Evolutionary conservation across 2,797 vertebrate genomes (phyloP).

Genomic region (Avahi laniger): DNA sequence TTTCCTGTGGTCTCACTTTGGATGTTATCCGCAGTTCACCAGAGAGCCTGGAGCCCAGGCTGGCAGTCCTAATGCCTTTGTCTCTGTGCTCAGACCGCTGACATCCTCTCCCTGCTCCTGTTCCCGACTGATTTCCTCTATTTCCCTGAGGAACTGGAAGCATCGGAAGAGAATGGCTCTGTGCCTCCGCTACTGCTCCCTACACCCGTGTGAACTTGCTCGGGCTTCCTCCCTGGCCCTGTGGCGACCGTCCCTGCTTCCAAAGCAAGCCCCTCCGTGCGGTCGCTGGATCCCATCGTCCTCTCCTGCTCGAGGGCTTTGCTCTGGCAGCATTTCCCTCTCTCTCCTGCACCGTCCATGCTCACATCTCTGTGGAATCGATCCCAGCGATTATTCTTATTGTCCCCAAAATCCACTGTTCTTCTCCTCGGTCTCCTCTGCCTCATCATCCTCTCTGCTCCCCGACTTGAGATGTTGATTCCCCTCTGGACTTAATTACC

Average conservation of each 20-base stretch:
- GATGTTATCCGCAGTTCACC: background rate
- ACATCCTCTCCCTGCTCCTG: background rate
- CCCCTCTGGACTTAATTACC: background rate
- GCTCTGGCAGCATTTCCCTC: background rate
- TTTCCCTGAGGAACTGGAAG: background rate
- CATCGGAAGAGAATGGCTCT: background rate
- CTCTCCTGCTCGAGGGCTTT: background rate
- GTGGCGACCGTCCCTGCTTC: background rate
- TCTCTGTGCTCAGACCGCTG: background rate
- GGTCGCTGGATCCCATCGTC: background rate
- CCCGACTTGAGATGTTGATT: background rate
- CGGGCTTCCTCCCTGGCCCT: background rate
- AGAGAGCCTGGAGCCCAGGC: background rate
- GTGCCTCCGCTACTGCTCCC: background rate
- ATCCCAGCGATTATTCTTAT: background rate
- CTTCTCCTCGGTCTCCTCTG: background rate
- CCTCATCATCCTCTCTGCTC: background rate
- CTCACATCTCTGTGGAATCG: background rate
- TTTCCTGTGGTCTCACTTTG: background rate
- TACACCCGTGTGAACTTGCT: accelerated
- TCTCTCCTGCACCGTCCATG: background rate
- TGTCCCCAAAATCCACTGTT: background rate
- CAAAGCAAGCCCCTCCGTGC: too few species aligned
- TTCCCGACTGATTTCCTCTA: background rate
- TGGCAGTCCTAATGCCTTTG: background rate